Evolutionary conservation across 2,888 invertebrate species (phyloP).

Genomic region (Macaria liturata): DNA sequence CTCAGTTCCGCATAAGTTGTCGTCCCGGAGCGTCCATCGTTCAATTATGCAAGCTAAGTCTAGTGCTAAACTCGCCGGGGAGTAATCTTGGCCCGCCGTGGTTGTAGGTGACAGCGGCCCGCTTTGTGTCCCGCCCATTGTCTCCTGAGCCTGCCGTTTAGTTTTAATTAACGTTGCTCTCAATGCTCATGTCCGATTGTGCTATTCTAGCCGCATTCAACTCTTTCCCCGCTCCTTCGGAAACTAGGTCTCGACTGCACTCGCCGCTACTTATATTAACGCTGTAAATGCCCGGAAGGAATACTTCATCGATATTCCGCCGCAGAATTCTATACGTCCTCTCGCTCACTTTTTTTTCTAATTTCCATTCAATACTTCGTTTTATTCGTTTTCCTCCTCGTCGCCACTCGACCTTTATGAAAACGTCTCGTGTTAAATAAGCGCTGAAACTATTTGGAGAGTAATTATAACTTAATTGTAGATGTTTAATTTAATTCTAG

Average conservation of each 20-base stretch:
- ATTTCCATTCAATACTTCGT: slow-evolving; percentile 38
- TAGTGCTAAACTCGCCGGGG: slow-evolving; percentile 46
- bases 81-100: slow-evolving; percentile 57
- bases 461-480: slow-evolving; percentile 35
- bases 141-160: slow-evolving; percentile 58
- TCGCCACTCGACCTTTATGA: slow-evolving; percentile 14
- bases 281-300: slow-evolving; percentile 52
- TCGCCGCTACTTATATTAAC: slow-evolving; percentile 58
- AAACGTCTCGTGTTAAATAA: slow-evolving; percentile 21
- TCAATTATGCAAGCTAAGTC: slow-evolving; percentile 36
- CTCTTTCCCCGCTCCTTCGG: slow-evolving; percentile 46
- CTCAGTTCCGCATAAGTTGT: slow-evolving; percentile 24
- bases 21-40: slow-evolving; percentile 33
- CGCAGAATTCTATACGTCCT: slow-evolving; percentile 38
- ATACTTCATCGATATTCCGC: slow-evolving; percentile 49
- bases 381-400: slow-evolving; percentile 25
- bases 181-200: slow-evolving; percentile 64
- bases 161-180: slow-evolving; percentile 73
- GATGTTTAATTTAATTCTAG: slow-evolving; percentile 50
- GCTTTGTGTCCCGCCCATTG: slow-evolving; percentile 65
- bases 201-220: slow-evolving; percentile 46
- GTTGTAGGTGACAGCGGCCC: slow-evolving; percentile 62
- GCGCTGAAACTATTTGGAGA: slow-evolving; percentile 29
- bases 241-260: slow-evolving; percentile 57
- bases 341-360: slow-evolving; percentile 33